Percentiles rank a stretch among this genome's conserved stretches.
phyloP scores from a whole-genome alignment of 2,888 invertebrate species.

The Lycophotia porphyrea region DNA sequence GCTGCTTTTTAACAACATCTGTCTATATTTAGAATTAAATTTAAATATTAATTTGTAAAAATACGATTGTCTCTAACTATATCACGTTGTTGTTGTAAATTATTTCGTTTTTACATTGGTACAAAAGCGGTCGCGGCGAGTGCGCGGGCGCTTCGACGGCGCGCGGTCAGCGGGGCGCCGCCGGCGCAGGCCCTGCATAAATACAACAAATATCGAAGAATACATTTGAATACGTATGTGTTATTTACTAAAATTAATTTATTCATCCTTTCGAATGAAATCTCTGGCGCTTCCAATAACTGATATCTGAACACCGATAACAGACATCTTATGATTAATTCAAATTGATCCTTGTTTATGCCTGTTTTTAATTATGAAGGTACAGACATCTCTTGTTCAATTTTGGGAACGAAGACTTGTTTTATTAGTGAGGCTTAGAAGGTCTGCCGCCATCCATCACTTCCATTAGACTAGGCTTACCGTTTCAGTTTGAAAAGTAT shows the following conservation, averaged over 20 bases:
- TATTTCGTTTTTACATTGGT: constrained; percentile 84
- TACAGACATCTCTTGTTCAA: not conserved
- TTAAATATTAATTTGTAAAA: constrained; percentile 76
- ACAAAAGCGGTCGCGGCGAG: constrained; percentile 82
- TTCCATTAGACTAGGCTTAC: not conserved
- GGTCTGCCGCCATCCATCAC: not conserved
- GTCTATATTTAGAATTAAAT: constrained; percentile 64
- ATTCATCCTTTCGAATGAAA: constrained; percentile 54
- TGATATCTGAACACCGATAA: constrained; percentile 51
- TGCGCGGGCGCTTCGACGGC: constrained; percentile 72
- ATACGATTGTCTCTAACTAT: constrained; percentile 77
- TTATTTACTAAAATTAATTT: constrained; percentile 73
- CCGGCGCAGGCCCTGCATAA: constrained; percentile 78
- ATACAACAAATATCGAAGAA: constrained; percentile 81
- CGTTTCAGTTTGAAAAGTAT: not conserved
- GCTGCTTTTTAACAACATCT: constrained; percentile 23
- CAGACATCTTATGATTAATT: constrained; percentile 44
- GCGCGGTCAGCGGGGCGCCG: constrained; percentile 77
- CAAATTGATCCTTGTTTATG: constrained; percentile 48
- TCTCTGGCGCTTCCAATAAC: constrained; percentile 53
- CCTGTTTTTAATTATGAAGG: constrained; percentile 30
- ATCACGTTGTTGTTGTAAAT: constrained; percentile 79
- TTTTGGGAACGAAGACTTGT: not conserved
- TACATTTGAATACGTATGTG: constrained; percentile 75
- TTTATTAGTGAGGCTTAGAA: not conserved